Evolutionary conservation across 1,140 invertebrate species (phyloP).

Genomic region (Sweltsa coloradensis): DNA sequence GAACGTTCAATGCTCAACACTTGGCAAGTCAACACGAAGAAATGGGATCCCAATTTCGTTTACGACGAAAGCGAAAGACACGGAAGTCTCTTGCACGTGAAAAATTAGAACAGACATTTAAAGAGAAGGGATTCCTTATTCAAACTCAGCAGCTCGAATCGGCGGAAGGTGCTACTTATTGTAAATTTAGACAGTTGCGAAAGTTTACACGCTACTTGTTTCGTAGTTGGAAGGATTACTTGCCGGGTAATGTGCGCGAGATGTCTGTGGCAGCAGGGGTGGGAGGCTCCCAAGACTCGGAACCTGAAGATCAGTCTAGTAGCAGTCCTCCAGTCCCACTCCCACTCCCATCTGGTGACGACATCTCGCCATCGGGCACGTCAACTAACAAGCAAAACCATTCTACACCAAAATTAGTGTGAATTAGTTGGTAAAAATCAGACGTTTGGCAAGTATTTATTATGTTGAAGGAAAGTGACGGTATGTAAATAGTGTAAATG

Average conservation of each 20-base stretch:
- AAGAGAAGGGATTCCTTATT: constrained; percentile 83
- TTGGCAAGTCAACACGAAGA: too few species aligned
- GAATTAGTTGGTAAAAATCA: too few species aligned
- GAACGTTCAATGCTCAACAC: too few species aligned
- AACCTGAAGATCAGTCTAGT: constrained; percentile 4
- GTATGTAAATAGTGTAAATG: too few species aligned
- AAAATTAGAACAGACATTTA: constrained; percentile 82
- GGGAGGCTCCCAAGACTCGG: constrained; percentile 5
- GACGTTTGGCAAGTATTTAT: too few species aligned
- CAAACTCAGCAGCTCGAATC: constrained; percentile 86
- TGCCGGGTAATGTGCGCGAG: constrained; percentile 60
- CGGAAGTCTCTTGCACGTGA: constrained; percentile 72
- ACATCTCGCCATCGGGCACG: too few species aligned
- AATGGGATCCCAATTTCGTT: constrained; percentile 3
- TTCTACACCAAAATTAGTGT: too few species aligned
- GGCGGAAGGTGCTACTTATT: constrained; percentile 83
- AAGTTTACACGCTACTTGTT: constrained; percentile 88
- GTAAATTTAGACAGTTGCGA: constrained; percentile 79
- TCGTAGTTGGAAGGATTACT: constrained; percentile 84
- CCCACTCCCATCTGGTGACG: too few species aligned
- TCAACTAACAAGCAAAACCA: too few species aligned
- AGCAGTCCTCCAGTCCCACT: constrained; percentile 4
- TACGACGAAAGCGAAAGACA: constrained; percentile 51
- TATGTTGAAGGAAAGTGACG: too few species aligned
- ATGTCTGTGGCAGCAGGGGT: constrained; percentile 18